Evolutionary conservation across 2,888 invertebrate species (phyloP), one percentile per base, ranked within the genome.

Genomic region (Torymus texanus): DNA sequence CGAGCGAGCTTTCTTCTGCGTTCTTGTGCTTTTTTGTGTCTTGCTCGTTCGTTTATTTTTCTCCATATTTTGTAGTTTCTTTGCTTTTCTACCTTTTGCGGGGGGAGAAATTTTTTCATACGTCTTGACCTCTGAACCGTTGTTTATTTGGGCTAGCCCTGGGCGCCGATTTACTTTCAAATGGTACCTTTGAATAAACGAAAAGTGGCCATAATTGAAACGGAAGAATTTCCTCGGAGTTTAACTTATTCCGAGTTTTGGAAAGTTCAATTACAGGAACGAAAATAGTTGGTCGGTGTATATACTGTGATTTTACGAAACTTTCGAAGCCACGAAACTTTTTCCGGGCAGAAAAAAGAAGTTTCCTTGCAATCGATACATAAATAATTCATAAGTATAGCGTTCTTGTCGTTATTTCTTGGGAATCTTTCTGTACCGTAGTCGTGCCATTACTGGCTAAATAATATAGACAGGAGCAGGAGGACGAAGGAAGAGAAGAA

Each of bases 21-120:
- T 58, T 81, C 74, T 78, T 80, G 63, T 80, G 75, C 78, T 81
- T 82, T 63, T 78, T 78, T 41, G 5, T 8, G 41, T 41, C 41
- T 41, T 41, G 41, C 8, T 41, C 41, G 8, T 4, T 41, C 41
- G 41, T 8, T 41, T 81, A n/a, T n/a, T 81, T 83, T 83, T 74
- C 78, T 83, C 78, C 79, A 53, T 63, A 65, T 80, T 81, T 82
- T 74, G 76, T 81, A 78, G 50, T 62, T 62, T 50, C 11, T 29
- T 16, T 50, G 61, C 78, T 66, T 71, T 73, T 74, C 10, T 1
- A 5, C 41, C 8, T 41, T 41, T 8, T 41, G 5, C 8, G 41
- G 8, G 41, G 2, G 58, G 56, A 73, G 58, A 71, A 21, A 21
- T 21, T 70, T 80, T 67, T 58, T 63, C 76, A 76, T 76, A 76